Evolutionary conservation across 2,113 vertebrate genomes (phyloP).

Genomic region (Corythornis cristatus): DNA sequence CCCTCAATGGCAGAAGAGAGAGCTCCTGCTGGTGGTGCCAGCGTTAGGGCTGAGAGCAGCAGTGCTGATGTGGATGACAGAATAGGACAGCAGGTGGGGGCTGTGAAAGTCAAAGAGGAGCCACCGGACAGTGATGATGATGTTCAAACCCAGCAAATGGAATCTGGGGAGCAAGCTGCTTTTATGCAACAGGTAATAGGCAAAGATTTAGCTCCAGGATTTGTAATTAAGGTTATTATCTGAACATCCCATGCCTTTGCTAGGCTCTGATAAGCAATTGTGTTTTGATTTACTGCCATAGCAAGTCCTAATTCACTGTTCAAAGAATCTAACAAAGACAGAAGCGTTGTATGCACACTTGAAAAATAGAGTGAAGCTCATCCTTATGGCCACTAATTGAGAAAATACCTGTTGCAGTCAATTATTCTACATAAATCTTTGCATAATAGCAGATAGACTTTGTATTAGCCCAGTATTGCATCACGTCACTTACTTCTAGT

Average conservation of each 20-base stretch:
- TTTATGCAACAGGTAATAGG: conserved; percentile 98
- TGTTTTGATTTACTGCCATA: conserved; percentile 57
- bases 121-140: conserved; percentile 92
- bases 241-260: conserved; percentile 72
- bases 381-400: conserved; percentile 59
- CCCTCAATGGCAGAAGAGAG: conserved; percentile 88
- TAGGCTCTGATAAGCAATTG: conserved; percentile 56
- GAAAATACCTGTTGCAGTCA: conserved; percentile 61
- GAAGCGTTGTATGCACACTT: conserved; percentile 55
- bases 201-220: conserved; percentile 87
- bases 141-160: conserved; percentile 83
- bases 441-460: conserved; percentile 39
- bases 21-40: conserved; percentile 81
- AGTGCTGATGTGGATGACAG: conserved; percentile 76
- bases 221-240: conserved; percentile 96
- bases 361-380: conserved; percentile 59
- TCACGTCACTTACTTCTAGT: conserved; percentile 48
- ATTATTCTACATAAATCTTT: conserved; percentile 42
- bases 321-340: conserved; percentile 50
- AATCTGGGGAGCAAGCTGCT: conserved; percentile 88
- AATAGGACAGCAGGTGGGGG: conserved; percentile 79
- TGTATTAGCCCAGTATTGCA: conserved; percentile 53
- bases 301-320: conserved; percentile 56
- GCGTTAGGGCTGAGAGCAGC: conserved; percentile 85
- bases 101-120: conserved; percentile 96